Evolutionary conservation across 2,888 invertebrate species (phyloP).

Genomic region (Stenotaenia linearis): DNA sequence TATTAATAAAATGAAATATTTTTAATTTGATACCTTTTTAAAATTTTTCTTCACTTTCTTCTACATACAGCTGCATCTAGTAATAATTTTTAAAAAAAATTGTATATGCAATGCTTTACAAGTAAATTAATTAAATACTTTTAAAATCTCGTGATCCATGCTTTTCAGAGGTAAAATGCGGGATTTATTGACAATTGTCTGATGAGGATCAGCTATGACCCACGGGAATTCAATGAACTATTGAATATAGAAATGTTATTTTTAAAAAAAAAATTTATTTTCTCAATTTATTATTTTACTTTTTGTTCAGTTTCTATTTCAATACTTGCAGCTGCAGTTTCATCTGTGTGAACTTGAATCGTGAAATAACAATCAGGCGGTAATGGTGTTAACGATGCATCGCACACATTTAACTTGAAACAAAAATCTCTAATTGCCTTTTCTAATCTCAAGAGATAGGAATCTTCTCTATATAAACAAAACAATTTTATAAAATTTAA

Average conservation of each 20-base stretch:
- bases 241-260: neutral
- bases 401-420: slow-evolving; percentile 4
- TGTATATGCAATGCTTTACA: neutral
- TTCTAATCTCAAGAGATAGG: neutral
- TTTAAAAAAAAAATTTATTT: neutral
- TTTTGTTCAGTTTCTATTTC: neutral
- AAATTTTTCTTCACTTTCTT: slow-evolving; percentile 14
- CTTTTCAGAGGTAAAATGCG: slow-evolving; percentile 27
- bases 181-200: neutral
- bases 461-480: slow-evolving; percentile 1
- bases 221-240: slow-evolving; percentile 12
- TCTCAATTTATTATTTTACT: neutral
- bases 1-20: no score
- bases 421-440: neutral
- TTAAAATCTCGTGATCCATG: slow-evolving; percentile 26
- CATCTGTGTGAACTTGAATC: slow-evolving; percentile 30
- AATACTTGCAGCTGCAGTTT: slow-evolving; percentile 1
- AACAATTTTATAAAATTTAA: no score
- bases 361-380: slow-evolving; percentile 6
- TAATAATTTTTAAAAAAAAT: neutral
- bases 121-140: neutral
- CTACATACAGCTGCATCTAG: slow-evolving; percentile 29
- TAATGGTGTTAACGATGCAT: neutral
- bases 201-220: slow-evolving; percentile 24
- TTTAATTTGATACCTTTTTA: no score